Evolutionary conservation across 2,888 invertebrate genomes (phyloP).

Genomic region (Lissonota sp.): DNA sequence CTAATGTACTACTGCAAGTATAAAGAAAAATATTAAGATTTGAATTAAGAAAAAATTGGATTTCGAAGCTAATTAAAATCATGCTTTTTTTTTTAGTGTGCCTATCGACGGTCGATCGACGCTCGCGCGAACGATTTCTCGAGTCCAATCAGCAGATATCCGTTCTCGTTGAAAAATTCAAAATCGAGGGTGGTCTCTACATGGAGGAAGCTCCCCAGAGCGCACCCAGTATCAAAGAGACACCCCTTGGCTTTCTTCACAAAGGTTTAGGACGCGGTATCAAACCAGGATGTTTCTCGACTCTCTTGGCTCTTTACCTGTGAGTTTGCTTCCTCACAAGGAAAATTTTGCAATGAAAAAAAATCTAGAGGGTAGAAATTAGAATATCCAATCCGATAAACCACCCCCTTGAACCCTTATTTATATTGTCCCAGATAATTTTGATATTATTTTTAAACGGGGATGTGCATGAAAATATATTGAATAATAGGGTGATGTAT

Average conservation of each 20-base stretch:
- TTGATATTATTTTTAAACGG: too few species aligned
- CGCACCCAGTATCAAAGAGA: slow-evolving; percentile 79
- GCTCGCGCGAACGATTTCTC: slow-evolving; percentile 95
- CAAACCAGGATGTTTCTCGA: slow-evolving; percentile 81
- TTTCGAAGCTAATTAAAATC: too few species aligned
- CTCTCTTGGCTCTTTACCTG: slow-evolving; percentile 79
- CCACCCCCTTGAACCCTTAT: neutral
- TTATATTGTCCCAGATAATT: neutral
- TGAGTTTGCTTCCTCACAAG: slow-evolving; percentile 65
- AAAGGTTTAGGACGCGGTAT: slow-evolving; percentile 81
- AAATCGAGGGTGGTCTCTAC: slow-evolving; percentile 92
- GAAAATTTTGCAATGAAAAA: neutral
- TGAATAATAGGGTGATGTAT: slow-evolving; percentile 28
- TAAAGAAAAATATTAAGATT: too few species aligned
- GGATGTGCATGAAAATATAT: too few species aligned
- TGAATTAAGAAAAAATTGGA: too few species aligned
- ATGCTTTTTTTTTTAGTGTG: too few species aligned
- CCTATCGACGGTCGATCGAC: slow-evolving; percentile 87
- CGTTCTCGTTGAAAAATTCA: slow-evolving; percentile 95
- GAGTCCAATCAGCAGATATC: slow-evolving; percentile 97
- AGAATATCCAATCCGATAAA: neutral
- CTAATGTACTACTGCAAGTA: slow-evolving; percentile 98
- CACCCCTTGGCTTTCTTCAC: slow-evolving; percentile 77
- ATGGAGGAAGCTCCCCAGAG: slow-evolving; percentile 86
- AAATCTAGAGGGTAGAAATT: neutral